phyloP scores from a whole-genome alignment of 2,797 vertebrate species.

The Hylomyscus alleni region DNA sequence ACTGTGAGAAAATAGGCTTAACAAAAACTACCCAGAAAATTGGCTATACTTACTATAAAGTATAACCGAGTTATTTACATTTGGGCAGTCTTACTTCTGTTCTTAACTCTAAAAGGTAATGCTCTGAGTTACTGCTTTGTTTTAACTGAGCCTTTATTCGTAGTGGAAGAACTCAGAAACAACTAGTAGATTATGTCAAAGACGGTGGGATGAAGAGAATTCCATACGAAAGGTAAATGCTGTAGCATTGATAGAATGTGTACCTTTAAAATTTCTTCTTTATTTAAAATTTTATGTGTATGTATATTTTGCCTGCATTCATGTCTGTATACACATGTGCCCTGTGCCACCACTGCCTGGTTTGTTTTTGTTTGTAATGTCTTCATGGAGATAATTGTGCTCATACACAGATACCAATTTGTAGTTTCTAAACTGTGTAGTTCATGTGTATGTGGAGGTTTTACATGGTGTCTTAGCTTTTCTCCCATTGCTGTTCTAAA shows the following conservation, averaged over 20 bases:
- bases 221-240: slow-evolving; percentile 95
- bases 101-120: background rate
- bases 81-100: background rate
- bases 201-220: slow-evolving; percentile 94
- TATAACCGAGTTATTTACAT: accelerated
- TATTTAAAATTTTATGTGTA: background rate
- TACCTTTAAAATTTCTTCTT: background rate
- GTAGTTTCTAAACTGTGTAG: background rate
- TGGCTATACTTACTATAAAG: background rate
- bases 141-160: slow-evolving; percentile 78
- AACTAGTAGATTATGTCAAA: slow-evolving; percentile 96
- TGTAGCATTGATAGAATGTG: background rate
- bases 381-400: too few species aligned
- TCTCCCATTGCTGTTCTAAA: background rate
- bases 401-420: background rate
- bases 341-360: background rate
- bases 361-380: background rate
- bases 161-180: slow-evolving; percentile 98
- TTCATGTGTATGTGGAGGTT: too few species aligned
- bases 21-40: background rate
- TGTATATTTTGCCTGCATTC: background rate
- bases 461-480: background rate
- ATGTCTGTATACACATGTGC: background rate
- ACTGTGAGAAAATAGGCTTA: background rate
- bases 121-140: background rate